Base-by-base conservation (phyloP, 2,797 vertebrate species). In the Podarcis siculus region DNA sequence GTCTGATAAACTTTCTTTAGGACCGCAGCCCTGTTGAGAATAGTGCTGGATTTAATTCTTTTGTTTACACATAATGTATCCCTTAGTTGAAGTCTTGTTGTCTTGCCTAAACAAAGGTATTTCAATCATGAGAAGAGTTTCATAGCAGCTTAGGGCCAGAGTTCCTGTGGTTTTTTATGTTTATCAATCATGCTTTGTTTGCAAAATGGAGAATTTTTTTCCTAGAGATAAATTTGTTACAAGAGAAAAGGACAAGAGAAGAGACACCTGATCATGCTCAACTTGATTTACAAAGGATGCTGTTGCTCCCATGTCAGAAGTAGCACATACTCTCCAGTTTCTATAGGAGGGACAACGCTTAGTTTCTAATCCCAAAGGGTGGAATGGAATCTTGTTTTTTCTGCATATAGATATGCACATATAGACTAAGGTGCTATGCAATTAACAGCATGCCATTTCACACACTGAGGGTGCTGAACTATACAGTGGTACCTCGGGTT, bases 1-100 rank as follows among this genome's bases (percentile, higher is more conserved):
- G 92, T 93, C 89, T 94, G 94, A 95, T 95, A 95, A 94, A 94
- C 91, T 92, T 91, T 92, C 76, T 93, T 94, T 90, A 90, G 89
- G 92, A 90, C 79, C 72, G 72, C 87, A 93, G 90, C 89, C 93
- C 92, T 92, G 88, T 90, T 42, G 90, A 93, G 91, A 93, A 76
- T 88, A 86, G 81, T 91, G 88, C 84, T 90, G 91, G 90, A 93
- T 92, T 92, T 93, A 94, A 92, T 93, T 92, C 90, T 75, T 92
- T 95, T 95, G 94, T 95, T 94, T 94, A 92, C 90, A 88, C 88
- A 91, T 93, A 93, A 92, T 87, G 90, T 93, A 94, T 94, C 90
- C 89, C 83, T 87, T 93, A 90, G 93, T 93, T 93, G 93, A 95
- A 91, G 79, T 93, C 94, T 86, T 95, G 82, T 89, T 93, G 90